Conservation (phyloP, 2,797 vertebrate genomes). For the Echeneis naucrates region DNA sequence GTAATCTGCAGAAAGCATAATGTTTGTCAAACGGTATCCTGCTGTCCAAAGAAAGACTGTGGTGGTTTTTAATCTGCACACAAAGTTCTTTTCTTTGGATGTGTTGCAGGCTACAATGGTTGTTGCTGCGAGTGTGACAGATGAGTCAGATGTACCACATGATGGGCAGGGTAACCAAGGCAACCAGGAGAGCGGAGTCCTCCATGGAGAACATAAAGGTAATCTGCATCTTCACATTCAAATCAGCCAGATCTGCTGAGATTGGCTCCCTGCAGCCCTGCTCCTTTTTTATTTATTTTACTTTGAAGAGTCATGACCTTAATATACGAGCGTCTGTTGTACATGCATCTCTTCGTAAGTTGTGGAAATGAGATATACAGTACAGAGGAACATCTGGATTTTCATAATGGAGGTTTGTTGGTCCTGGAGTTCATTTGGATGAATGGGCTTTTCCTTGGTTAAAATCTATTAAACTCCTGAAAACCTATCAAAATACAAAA, state of each 20-base stretch:
- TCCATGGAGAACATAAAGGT: constrained; percentile 79
- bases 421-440: constrained; percentile 48
- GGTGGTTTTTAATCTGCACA: neutral
- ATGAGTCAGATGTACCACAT: constrained; percentile 35
- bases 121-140: constrained; percentile 11
- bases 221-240: constrained; percentile 80
- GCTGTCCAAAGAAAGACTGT: neutral
- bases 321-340: constrained; percentile 45
- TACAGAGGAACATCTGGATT: constrained; percentile 17
- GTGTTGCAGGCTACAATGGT: constrained; percentile 5
- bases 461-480: constrained; percentile 48
- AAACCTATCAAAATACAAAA: constrained; percentile 67
- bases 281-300: neutral
- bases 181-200: constrained; percentile 74
- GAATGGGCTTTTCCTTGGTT: constrained; percentile 51
- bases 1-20: neutral
- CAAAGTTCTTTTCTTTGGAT: neutral
- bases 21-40: constrained; percentile 1
- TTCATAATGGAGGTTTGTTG: constrained; percentile 42
- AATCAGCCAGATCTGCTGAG: constrained; percentile 30
- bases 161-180: constrained; percentile 76
- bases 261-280: constrained; percentile 32
- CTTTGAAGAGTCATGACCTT: constrained; percentile 20
- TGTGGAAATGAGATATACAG: constrained; percentile 8
- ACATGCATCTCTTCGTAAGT: constrained; percentile 48